A percentile compares a stretch with the other conserved stretches of the same genome.
Conservation (phyloP, 2,113 vertebrate species). For the Leptobrachium leishanense region DNA sequence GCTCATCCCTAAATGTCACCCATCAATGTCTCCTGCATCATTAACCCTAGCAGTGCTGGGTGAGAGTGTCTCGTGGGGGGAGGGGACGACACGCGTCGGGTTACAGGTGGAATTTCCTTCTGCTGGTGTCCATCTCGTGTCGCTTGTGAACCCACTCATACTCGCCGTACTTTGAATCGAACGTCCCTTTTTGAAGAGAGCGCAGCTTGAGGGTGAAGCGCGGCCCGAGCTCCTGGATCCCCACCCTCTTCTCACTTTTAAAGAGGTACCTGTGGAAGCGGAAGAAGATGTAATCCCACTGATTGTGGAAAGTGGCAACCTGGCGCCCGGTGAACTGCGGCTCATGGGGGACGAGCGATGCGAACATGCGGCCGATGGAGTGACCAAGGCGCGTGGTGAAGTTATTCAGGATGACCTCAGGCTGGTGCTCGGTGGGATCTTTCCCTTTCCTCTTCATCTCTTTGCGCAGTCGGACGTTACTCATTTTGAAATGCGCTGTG, state of each 20-base stretch:
- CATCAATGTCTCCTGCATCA: too few relatives aligned
- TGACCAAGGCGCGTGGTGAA: conserved; percentile 93
- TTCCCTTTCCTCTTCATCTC: conserved; percentile 95
- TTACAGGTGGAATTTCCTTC: conserved; percentile 95
- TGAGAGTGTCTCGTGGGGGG: too few relatives aligned
- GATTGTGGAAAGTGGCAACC: conserved; percentile 97
- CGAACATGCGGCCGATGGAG: conserved; percentile 86
- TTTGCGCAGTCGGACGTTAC: conserved; percentile 89
- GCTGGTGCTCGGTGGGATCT: conserved; percentile 82
- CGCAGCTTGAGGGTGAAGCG: conserved; percentile 95
- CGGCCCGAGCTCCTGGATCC: conserved; percentile 95
- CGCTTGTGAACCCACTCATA: conserved; percentile 99
- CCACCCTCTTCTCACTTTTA: conserved; percentile 94
- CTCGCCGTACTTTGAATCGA: conserved; percentile 96
- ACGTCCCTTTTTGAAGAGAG: conserved; percentile 96
- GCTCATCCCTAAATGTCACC: too few relatives aligned
- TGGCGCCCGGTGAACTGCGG: conserved; percentile 93
- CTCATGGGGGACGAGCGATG: conserved; percentile 90
- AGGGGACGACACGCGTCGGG: too few relatives aligned
- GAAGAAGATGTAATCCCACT: conserved; percentile 96
- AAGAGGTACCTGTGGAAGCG: conserved; percentile 98
- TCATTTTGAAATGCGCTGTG: conserved; percentile 96
- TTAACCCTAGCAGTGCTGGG: too few relatives aligned
- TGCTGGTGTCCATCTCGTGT: conserved; percentile 91
- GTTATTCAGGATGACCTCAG: conserved; percentile 95